Evolutionary conservation across 1,140 invertebrate species (phyloP), one percentile per base, ranked within the genome.

Genomic region (Camponotus pennsylvanicus): DNA sequence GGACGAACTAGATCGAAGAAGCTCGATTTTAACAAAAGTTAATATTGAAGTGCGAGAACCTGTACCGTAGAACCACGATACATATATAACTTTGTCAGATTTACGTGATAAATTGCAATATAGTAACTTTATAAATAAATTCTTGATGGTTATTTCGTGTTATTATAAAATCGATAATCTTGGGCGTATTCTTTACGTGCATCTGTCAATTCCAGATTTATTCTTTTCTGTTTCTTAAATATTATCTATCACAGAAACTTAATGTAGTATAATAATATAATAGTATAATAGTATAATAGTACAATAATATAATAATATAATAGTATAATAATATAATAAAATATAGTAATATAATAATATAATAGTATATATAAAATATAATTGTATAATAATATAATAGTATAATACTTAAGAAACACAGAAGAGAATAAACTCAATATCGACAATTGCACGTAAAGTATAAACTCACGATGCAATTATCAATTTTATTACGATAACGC

Each of bases 1-100:
- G 11, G 63, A 76, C 45, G 34, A 69, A 80, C 57, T 67, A 59
- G 69, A 49, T 86, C 87, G 69, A 57, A 42, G 5, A 82, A 52
- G 21, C 42, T 59, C 45, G 40, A 75, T 70, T 75, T 79, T 57
- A 27, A 32, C n/a, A 40, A 49, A 71, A 67, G 85, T 88, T 63
- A 75, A 75, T 63, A 52, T 88, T 79, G n/a, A 37, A 15, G 18
- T n/a, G 2, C 27, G 42, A 69, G 0, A 59, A 85, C 57, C 66
- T 59, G 40, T 32, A n/a, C 80, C 40, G n/a, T 42, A 64, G 40
- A 37, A 85, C 55, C 66, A 21, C 49, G 64, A 57, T 57, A 32
- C 8, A 27, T 27, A 40, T 5, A 18, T 3, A 59, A 34, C 6
- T 59, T 15, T 37, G n/a, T 13, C 13, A n/a, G 37, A 61, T 21